Evolutionary conservation across 1,140 invertebrate species (phyloP), one percentile per base, ranked within the genome.

Genomic region (Papilio dardanus): DNA sequence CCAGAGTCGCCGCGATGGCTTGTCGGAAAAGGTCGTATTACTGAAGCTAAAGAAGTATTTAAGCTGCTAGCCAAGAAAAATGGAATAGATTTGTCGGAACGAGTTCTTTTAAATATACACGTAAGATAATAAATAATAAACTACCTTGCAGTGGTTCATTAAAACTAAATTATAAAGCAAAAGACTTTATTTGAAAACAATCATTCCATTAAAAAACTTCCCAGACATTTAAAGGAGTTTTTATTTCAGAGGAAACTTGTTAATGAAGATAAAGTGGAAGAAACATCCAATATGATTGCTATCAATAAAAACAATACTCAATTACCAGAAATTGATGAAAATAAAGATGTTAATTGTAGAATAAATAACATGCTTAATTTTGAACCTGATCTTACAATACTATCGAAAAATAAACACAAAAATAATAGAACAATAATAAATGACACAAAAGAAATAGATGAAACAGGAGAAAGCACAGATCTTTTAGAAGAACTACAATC

Each of bases 1-100:
- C 96, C 97, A 37, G 97, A 98, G 91, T 97, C 97, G 30, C 97
- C 97, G 0, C 94, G 97, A 74, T 98, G 97, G 97, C 92, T 98
- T n/a, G 90, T 98, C 1, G 95, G 96, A 0, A 94, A 96, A 68
- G 96, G 97, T 0, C 95, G 95, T 73, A 94, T 97, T 30, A 95
- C 95, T 37, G 95, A 96, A 77, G 97, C 97, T 0, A 96, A 97
- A 74, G 93, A 94, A 73, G 95, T 97, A 1, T 83, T 98, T 1
- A 92, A 95, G 74, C 94, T 94, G 71, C 96, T 97, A 12, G 97
- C 96, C 6, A 95, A 94, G 76, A 93, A 92, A 73, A 95, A 95
- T 75, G 94, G 94, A 0, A 91, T 91, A 1, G 73, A 75, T 1
- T 58, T 92, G 40, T 75, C 77, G 0, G 79, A 79, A 76, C 90